Conservation (phyloP, 2,113 vertebrate genomes). For the Dicrurus megarhynchus region DNA sequence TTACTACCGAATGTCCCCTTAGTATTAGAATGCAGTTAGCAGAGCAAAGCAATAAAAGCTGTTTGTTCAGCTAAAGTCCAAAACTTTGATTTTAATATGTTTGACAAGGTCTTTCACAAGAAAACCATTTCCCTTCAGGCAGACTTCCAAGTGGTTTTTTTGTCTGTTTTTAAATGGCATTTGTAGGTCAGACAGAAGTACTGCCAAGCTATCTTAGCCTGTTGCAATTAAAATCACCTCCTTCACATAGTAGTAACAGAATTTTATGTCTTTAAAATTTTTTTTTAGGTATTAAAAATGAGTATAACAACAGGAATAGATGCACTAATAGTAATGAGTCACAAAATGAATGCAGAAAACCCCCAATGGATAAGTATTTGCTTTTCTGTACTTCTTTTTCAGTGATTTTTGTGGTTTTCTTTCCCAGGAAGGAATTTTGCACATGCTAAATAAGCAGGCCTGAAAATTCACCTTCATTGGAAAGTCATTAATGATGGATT, state of each 20-base stretch:
- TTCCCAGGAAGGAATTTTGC: not conserved
- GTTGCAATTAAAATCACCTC: not conserved
- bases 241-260: not conserved
- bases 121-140: constrained; percentile 7
- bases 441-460: not conserved
- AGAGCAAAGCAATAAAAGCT: constrained; percentile 14
- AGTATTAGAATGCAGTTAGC: not conserved
- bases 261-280: not conserved
- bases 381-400: not conserved
- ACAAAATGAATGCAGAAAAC: not conserved
- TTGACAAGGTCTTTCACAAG: constrained; percentile 8
- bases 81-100: constrained; percentile 30
- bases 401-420: not conserved
- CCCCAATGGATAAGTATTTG: not conserved
- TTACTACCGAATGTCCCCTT: not conserved
- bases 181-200: constrained; percentile 24
- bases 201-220: not conserved
- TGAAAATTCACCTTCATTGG: not conserved
- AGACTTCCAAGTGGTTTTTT: constrained; percentile 22
- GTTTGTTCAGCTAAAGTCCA: constrained; percentile 9
- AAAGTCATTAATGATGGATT: not conserved
- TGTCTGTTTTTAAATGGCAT: not conserved
- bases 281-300: not conserved
- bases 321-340: not conserved
- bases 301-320: not conserved